A percentile compares a stretch with the other conserved stretches of the same genome.
phyloP scores from a whole-genome alignment of 37 sponge, comb jelly and placozoan genomes.

The Cliona cf. orientalis region DNA sequence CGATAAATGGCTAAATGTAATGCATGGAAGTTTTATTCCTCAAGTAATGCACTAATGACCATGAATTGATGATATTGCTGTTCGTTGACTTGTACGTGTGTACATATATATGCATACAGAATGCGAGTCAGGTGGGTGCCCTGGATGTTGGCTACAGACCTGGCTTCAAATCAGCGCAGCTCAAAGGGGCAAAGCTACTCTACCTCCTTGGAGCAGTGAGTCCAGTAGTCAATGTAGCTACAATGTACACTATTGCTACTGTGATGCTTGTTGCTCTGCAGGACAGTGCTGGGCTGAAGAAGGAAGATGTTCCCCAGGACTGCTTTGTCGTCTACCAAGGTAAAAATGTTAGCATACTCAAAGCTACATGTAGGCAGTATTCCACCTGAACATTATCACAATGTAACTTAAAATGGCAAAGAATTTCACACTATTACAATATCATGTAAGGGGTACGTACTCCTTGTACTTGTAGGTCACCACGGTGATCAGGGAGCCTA shows the following conservation, averaged over 20 bases:
- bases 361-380: no score
- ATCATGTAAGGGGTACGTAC: background rate
- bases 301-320: constrained; percentile 65
- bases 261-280: constrained; percentile 8
- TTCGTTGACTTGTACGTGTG: background rate
- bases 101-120: constrained; percentile 38
- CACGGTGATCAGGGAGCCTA: constrained; percentile 93
- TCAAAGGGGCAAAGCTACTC: constrained; percentile 62
- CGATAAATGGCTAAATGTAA: no score
- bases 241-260: background rate
- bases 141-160: constrained; percentile 89
- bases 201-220: constrained; percentile 92
- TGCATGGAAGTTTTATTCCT: background rate
- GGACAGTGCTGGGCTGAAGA: constrained; percentile 62
- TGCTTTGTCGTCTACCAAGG: constrained; percentile 93
- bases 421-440: background rate
- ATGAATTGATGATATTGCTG: background rate
- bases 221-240: background rate
- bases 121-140: constrained; percentile 95
- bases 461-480: constrained; percentile 71
- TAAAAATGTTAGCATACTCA: no score
- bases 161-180: constrained; percentile 30
- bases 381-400: background rate
- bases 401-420: background rate
- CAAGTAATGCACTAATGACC: background rate